A percentile compares a stretch with the other conserved stretches of the same genome.
These are phyloP conservation scores for Acrocera orbiculus DNA, from an alignment of 2,888 invertebrate species.

Conservation along the genomic window DNA sequence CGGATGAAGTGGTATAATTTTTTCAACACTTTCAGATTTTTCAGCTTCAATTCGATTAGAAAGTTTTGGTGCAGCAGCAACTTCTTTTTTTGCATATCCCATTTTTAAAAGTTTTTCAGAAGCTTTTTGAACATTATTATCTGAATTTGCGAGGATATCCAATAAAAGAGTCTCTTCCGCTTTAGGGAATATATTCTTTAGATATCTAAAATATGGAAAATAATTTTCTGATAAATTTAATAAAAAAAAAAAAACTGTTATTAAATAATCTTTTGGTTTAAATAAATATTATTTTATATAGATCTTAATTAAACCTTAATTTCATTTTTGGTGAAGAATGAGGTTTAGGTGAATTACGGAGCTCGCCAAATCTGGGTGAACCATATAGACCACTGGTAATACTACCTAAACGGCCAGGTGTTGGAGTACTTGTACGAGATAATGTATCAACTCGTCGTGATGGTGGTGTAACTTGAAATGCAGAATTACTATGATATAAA, in stretches of 20 bases:
- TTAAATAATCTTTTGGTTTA: conserved; percentile 1
- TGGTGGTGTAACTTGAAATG: conserved; percentile 51
- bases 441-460: conserved; percentile 35
- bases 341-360: conserved; percentile 40
- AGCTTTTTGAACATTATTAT: conserved; percentile 79
- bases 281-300: not conserved
- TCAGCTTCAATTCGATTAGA: conserved; percentile 32
- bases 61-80: conserved; percentile 38
- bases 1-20: conserved; percentile 31
- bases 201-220: conserved; percentile 43
- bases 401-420: conserved; percentile 40
- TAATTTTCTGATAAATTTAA: not conserved
- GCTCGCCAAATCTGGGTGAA: conserved; percentile 39
- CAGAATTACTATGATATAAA: conserved; percentile 39
- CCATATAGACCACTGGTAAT: conserved; percentile 41
- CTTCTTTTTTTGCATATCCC: conserved; percentile 69
- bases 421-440: conserved; percentile 36
- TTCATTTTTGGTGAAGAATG: conserved; percentile 86
- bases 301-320: conserved; percentile 44
- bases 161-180: conserved; percentile 76
- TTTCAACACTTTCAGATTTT: not conserved
- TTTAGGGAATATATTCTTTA: conserved; percentile 80
- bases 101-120: conserved; percentile 61
- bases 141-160: conserved; percentile 66
- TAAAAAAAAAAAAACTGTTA: conserved; percentile 1